Conservation (phyloP, 1,140 invertebrate genomes). For the Sesamia nonagrioides region DNA sequence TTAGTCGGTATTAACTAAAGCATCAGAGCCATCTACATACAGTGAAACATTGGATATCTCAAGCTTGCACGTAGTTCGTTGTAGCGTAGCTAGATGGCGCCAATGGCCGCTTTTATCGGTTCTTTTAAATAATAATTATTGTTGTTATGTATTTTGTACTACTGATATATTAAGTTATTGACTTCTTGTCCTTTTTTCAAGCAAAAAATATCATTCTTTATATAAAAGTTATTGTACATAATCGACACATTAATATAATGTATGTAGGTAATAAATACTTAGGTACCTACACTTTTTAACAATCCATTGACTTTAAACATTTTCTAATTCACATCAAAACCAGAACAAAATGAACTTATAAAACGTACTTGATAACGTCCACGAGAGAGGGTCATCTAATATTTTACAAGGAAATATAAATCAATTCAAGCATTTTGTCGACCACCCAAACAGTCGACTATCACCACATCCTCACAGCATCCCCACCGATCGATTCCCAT, state of each 20-base stretch:
- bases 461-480: conserved; percentile 21
- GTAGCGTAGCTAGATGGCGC: conserved; percentile 3
- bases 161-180: background rate
- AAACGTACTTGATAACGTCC: background rate
- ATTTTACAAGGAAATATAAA: conserved; percentile 34
- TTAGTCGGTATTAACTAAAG: background rate
- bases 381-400: background rate
- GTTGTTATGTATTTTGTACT: background rate
- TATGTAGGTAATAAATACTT: too few species aligned
- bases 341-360: background rate
- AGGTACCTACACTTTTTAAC: too few species aligned
- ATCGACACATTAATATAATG: background rate
- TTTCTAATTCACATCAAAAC: background rate
- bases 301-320: too few species aligned
- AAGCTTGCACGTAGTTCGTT: background rate
- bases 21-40: background rate
- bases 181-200: background rate
- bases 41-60: background rate
- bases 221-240: background rate
- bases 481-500: conserved; percentile 35
- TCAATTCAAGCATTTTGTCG: conserved; percentile 10
- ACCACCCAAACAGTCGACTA: conserved; percentile 34
- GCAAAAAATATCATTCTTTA: background rate
- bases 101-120: background rate
- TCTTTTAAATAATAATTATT: background rate